Conservation (phyloP, 2,888 invertebrate species). For the Ischnus inquisitorius region DNA sequence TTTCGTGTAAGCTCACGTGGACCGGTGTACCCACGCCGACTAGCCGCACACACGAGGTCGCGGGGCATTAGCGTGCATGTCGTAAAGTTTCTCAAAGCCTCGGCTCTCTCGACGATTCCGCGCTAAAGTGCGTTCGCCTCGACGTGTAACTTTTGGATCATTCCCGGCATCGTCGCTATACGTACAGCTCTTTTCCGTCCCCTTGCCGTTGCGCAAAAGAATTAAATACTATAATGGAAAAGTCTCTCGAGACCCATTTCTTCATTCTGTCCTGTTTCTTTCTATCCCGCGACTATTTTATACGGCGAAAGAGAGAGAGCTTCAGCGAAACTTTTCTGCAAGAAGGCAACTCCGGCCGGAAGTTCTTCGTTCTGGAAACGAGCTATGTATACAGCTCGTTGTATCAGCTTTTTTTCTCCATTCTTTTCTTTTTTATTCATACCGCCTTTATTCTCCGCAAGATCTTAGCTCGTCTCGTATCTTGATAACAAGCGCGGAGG, state of each 20-base stretch:
- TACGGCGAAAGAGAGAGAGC: slow-evolving; percentile 2
- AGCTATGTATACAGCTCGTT: slow-evolving; percentile 41
- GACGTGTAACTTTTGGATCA: slow-evolving; percentile 38
- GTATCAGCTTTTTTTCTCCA: not conserved
- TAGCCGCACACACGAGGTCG: slow-evolving; percentile 54
- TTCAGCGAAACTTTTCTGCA: slow-evolving; percentile 41
- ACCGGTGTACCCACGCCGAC: slow-evolving; percentile 55
- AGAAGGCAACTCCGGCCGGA: slow-evolving; percentile 52
- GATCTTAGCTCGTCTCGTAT: slow-evolving; percentile 37
- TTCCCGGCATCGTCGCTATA: slow-evolving; percentile 23
- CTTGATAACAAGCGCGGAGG: slow-evolving; percentile 64
- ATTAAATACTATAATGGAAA: slow-evolving; percentile 43
- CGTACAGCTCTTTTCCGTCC: not conserved
- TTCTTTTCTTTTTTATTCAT: slow-evolving; percentile 23
- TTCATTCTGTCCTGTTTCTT: slow-evolving; percentile 17
- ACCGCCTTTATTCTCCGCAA: slow-evolving; percentile 24
- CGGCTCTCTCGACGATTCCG: not conserved
- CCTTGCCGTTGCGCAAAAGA: slow-evolving; percentile 28
- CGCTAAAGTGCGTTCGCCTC: not conserved
- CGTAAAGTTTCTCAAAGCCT: slow-evolving; percentile 52
- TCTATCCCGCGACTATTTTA: slow-evolving; percentile 36
- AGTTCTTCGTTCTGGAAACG: slow-evolving; percentile 36
- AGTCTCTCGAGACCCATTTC: slow-evolving; percentile 10
- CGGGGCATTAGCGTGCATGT: slow-evolving; percentile 63
- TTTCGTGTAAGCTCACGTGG: slow-evolving; percentile 64